Evolutionary conservation across 2,113 vertebrate genomes (phyloP), one percentile per base, ranked within the genome.

Genomic region (Hirundichthys speculiger): DNA sequence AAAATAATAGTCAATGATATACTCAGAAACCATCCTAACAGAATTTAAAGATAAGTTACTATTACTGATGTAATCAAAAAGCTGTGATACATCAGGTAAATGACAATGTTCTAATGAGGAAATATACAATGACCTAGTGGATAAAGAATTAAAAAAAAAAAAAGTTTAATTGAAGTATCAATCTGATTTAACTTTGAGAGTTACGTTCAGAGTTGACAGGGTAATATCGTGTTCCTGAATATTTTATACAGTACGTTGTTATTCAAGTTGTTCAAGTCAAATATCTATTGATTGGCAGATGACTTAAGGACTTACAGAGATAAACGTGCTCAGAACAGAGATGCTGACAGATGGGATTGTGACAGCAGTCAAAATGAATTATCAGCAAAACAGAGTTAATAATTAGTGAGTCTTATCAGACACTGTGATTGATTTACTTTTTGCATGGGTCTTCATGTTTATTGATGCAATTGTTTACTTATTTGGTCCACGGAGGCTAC

Each of bases 381-480:
- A 87, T 93, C 92, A 92, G 93, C 92, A 93, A 86, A 93, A 92
- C 84, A 83, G 21, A 15, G 93, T 94, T 93, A 94, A 94, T 94
- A 59, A 93, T 94, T 93, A 77, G 61, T 38, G 30, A 38, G 64
- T 2, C 79, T 93, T 94, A 94, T 94, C 93, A 79, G 73, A 42
- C 18, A 43, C 88, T 88, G 90, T 94, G 92, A 94, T 92, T 94
- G 93, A 94, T 94, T 94, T 91, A 93, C 92, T 64, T 88, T 84
- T 77, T 75, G 80, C 90, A 85, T 89, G 85, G 83, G 55, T 87
- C 81, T 86, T 80, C 78, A 59, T 93, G 88, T 91, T 93, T 92
- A 93, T 93, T 93, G 91, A 92, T 87, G 90, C 90, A 92, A 91
- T 90, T 93, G 92, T 93, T 94, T 90, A 93, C 93, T 91, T 92